These are phyloP conservation scores for Triplophysa rosa DNA, from an alignment of 2,113 vertebrate genomes.

Conservation along the genomic window DNA sequence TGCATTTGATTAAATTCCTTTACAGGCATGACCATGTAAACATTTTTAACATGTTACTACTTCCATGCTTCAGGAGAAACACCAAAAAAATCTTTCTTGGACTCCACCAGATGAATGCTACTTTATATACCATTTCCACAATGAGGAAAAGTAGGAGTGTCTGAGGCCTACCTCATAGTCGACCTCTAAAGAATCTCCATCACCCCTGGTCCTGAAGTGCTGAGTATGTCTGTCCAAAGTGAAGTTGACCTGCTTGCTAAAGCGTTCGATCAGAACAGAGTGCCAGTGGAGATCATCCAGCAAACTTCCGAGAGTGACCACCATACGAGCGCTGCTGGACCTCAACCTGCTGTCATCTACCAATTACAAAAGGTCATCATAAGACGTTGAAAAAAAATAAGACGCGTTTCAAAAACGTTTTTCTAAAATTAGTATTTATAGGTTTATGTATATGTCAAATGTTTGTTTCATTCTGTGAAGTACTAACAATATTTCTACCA, in stretches of 20 bases:
- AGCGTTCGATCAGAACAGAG: conserved; percentile 89
- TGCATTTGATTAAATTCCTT: too few species aligned
- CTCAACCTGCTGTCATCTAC: conserved; percentile 85
- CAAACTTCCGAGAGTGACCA: conserved; percentile 86
- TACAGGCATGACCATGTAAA: neutral
- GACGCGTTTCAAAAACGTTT: too few species aligned
- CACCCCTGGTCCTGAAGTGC: conserved; percentile 88
- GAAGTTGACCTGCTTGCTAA: conserved; percentile 95
- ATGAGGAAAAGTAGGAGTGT: neutral
- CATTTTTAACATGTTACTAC: neutral
- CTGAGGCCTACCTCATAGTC: conserved; percentile 89
- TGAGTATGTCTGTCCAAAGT: conserved; percentile 88
- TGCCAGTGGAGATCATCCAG: conserved; percentile 98
- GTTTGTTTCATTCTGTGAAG: too few species aligned
- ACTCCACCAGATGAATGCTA: neutral
- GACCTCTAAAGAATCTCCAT: conserved; percentile 89
- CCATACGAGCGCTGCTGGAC: conserved; percentile 76
- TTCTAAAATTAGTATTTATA: too few species aligned
- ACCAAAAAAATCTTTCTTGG: neutral
- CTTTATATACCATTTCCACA: neutral
- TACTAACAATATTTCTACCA: too few species aligned
- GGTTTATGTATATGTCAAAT: too few species aligned
- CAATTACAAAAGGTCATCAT: neutral
- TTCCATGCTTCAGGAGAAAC: neutral
- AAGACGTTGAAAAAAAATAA: neutral